Percentiles rank a stretch among this genome's conserved stretches.
Conservation (phyloP, 2,797 vertebrate genomes). For the Sebastes aleutianus region DNA sequence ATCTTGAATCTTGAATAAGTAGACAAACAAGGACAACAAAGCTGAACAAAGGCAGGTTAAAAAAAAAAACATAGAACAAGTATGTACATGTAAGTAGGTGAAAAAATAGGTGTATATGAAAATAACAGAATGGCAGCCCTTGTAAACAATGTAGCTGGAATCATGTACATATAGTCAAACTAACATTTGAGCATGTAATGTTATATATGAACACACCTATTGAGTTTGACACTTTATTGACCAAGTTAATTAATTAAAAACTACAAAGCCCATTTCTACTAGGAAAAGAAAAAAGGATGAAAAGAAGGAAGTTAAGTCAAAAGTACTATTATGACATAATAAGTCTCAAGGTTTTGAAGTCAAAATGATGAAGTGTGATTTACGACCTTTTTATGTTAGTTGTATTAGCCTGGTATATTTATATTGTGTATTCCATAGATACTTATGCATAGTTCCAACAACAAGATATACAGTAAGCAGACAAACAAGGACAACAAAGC, state of each 20-base stretch:
- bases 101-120: neutral
- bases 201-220: neutral
- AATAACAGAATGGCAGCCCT: neutral
- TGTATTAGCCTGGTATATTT: no score
- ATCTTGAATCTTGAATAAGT: no score
- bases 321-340: neutral
- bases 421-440: no score
- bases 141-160: neutral
- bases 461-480: neutral
- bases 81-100: neutral
- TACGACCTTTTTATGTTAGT: neutral
- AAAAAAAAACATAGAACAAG: neutral
- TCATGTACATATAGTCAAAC: no score
- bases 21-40: neutral
- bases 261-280: neutral
- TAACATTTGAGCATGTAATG: neutral
- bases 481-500: neutral
- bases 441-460: neutral
- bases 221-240: neutral
- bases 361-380: neutral
- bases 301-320: neutral
- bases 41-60: neutral
- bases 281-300: neutral
- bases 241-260: neutral
- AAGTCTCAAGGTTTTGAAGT: no score